Evolutionary conservation across 2,888 invertebrate species (phyloP).

Genomic region (Tromatobia lineatoria): DNA sequence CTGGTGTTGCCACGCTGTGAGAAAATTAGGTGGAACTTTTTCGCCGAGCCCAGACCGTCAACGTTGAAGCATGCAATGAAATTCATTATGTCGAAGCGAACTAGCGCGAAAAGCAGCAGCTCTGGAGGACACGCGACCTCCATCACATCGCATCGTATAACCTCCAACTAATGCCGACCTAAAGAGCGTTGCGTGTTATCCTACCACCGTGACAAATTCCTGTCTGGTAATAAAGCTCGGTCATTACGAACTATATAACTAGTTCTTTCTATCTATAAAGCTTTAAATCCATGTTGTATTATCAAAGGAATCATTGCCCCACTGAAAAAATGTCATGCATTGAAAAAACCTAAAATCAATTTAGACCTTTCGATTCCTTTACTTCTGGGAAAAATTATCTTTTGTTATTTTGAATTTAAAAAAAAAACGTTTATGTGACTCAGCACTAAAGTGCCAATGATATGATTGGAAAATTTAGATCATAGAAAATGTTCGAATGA

Average conservation of each 20-base stretch:
- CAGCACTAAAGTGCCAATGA: too few species aligned
- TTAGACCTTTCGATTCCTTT: too few species aligned
- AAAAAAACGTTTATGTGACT: too few species aligned
- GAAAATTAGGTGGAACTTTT: neutral
- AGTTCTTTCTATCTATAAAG: neutral
- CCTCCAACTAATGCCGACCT: neutral
- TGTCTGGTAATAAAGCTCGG: conserved; percentile 1
- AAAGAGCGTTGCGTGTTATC: neutral
- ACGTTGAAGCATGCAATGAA: conserved; percentile 1
- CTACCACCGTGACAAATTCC: neutral
- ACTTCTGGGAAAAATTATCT: too few species aligned
- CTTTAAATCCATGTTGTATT: neutral
- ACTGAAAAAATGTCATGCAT: neutral
- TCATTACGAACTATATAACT: neutral
- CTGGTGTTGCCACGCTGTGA: neutral
- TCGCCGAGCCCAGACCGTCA: neutral
- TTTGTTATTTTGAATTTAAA: too few species aligned
- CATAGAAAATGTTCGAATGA: too few species aligned
- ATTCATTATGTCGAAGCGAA: conserved; percentile 16
- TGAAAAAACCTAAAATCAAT: too few species aligned
- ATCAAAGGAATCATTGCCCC: neutral
- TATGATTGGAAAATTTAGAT: too few species aligned
- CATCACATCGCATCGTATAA: neutral
- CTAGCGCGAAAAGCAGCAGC: neutral
- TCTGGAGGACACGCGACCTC: neutral